phyloP scores from a whole-genome alignment of 35 echinoderm and acorn worm genomes.

The Hemicentrotus pulcherrimus region DNA sequence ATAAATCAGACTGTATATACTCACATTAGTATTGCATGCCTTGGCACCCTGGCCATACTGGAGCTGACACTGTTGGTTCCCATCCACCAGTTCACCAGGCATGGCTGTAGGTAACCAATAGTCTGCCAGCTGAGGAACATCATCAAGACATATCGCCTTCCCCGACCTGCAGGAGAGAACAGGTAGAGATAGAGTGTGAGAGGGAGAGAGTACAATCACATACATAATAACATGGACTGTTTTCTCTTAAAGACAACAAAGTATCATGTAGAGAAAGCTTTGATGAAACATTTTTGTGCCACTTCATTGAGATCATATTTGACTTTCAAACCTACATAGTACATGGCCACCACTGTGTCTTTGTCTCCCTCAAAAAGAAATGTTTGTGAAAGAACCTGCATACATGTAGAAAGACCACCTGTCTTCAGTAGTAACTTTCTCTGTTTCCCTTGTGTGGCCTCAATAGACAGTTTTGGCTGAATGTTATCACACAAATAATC shows the following conservation, averaged over 20 bases:
- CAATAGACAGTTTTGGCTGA: too few relatives aligned
- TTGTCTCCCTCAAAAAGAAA: background rate
- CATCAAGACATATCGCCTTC: conserved; percentile 68
- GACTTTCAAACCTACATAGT: background rate
- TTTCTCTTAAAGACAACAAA: background rate
- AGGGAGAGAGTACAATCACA: background rate
- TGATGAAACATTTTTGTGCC: too few relatives aligned
- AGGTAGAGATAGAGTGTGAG: background rate
- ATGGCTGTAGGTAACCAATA: conserved; percentile 64
- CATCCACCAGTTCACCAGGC: conserved; percentile 75
- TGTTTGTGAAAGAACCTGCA: background rate
- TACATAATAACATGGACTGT: background rate
- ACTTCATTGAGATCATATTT: too few relatives aligned
- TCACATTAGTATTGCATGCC: conserved; percentile 84
- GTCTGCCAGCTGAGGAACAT: conserved; percentile 63
- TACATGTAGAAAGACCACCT: too few relatives aligned
- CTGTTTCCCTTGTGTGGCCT: too few relatives aligned
- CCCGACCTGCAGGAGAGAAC: conserved; percentile 60
- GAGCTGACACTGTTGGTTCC: conserved; percentile 68
- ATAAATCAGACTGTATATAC: background rate
- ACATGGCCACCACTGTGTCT: background rate
- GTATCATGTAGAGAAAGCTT: background rate
- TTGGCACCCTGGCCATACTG: conserved; percentile 64
- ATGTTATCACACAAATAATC: too few relatives aligned
- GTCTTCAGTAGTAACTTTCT: too few relatives aligned